phyloP scores from a whole-genome alignment of 2,113 vertebrate species.

The Rutilus rutilus region DNA sequence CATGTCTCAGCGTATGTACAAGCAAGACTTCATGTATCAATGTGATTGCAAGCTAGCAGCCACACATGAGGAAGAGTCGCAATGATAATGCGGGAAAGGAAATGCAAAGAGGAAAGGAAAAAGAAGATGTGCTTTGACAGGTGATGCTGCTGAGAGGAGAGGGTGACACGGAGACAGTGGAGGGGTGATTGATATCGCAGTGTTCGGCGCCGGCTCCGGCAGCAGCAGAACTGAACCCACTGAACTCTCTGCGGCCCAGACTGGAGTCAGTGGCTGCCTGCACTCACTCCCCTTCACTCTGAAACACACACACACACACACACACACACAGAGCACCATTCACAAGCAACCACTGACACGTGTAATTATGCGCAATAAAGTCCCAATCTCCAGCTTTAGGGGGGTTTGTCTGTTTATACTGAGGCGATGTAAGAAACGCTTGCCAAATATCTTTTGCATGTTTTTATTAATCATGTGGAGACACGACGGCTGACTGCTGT shows the following conservation, averaged over 20 bases:
- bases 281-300: slow-evolving; percentile 17
- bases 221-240: slow-evolving; percentile 53
- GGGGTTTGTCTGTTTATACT: slow-evolving; percentile 1
- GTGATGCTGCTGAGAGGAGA: neutral
- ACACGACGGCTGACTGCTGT: neutral
- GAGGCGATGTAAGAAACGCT: neutral
- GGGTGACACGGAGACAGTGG: slow-evolving; percentile 22
- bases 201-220: slow-evolving; percentile 52
- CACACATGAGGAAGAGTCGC: neutral
- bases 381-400: slow-evolving; percentile 21
- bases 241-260: slow-evolving; percentile 52
- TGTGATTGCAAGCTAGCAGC: neutral
- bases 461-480: slow-evolving; percentile 11
- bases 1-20: slow-evolving; percentile 14
- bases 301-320: slow-evolving; percentile 13
- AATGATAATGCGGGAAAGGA: neutral
- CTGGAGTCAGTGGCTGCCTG: slow-evolving; percentile 36
- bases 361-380: slow-evolving; percentile 21
- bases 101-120: neutral
- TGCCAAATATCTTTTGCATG: neutral
- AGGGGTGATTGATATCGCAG: slow-evolving; percentile 55
- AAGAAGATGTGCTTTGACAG: neutral
- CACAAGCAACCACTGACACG: slow-evolving; percentile 18
- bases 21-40: neutral
- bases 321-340: neutral